Evolutionary conservation across 2,797 vertebrate species (phyloP), one percentile per base, ranked within the genome.

Genomic region (Esox lucius): DNA sequence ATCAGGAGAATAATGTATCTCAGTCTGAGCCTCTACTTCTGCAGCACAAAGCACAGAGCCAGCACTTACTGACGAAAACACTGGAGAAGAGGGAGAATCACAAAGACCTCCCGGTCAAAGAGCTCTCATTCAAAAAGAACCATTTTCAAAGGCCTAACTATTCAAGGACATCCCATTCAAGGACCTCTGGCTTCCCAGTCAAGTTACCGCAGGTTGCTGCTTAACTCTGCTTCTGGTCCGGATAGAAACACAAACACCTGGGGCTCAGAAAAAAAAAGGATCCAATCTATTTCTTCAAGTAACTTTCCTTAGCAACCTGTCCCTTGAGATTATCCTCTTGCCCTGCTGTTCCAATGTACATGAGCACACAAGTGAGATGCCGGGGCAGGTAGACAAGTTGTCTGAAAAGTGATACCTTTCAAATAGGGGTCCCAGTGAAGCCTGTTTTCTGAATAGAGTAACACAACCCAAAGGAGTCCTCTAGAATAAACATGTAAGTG

Each of bases 391-490:
- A 85, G 87, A 91, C 78, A 73, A 87, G 84, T 86, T 85, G 87
- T 92, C 89, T 87, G 91, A 89, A 91, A 93, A 93, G 91, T 88
- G 92, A 94, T 94, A 94, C 91, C 87, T 93, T 91, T 94, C 90
- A 87, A 87, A 87, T 89, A 87, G 88, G 90, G 89, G 90, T 87
- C 78, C 83, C 84, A 84, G 86, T 89, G 6, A 68, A 79, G 62
- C 80, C 79, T 53, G 22, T 64, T 59, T 75, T 59, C 59, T 73
- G 81, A 90, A 86, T 86, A 89, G 84, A 86, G 89, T 91, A 87
- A 89, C 87, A 87, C 86, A 87, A 91, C 88, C 87, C 89, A 11
- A 70, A 86, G 90, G 89, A 91, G 83, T 75, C 78, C 83, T 85
- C 83, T 72, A 79, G 6, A 33, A 33, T 88, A 85, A 86, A 85